Percentiles rank a stretch among this genome's conserved stretches.
Evolutionary conservation across 1,140 invertebrate genomes (phyloP).

Genomic region (Listronotus bonariensis): DNA sequence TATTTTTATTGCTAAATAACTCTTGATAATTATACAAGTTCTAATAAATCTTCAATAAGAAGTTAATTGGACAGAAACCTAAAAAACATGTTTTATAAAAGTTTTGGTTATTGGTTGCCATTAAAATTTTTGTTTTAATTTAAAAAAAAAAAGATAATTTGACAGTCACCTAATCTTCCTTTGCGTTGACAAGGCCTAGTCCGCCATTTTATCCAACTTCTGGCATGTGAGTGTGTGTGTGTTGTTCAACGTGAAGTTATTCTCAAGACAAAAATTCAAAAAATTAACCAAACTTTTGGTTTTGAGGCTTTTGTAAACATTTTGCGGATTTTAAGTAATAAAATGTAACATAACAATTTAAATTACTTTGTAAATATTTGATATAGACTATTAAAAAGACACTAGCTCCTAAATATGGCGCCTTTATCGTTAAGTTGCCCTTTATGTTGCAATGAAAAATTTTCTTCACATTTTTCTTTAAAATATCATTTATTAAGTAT

Average conservation of each 20-base stretch:
- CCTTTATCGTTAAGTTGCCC: constrained; percentile 59
- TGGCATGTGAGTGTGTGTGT: constrained; percentile 23
- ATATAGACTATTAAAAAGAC: constrained; percentile 2
- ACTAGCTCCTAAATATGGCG: constrained; percentile 21
- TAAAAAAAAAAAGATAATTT: too few species aligned
- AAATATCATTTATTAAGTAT: constrained; percentile 65
- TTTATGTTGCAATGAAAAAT: constrained; percentile 67
- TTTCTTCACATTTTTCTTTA: constrained; percentile 61
- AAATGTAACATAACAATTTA: constrained; percentile 9
- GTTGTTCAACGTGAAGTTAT: constrained; percentile 46
- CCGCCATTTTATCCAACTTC: constrained; percentile 47
- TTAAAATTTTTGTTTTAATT: too few species aligned
- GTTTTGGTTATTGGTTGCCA: too few species aligned
- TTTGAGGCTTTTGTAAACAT: background rate
- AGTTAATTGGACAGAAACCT: too few species aligned
- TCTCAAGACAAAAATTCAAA: constrained; percentile 38
- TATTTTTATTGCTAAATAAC: too few species aligned
- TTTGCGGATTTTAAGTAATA: background rate
- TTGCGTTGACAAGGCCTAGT: too few species aligned
- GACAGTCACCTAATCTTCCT: too few species aligned
- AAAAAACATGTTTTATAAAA: too few species aligned
- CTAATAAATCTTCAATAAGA: too few species aligned
- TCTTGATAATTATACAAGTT: too few species aligned
- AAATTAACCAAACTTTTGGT: constrained; percentile 17
- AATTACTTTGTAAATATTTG: background rate